phyloP scores from a whole-genome alignment of 2,113 vertebrate species.

The Aplodontia rufa region DNA sequence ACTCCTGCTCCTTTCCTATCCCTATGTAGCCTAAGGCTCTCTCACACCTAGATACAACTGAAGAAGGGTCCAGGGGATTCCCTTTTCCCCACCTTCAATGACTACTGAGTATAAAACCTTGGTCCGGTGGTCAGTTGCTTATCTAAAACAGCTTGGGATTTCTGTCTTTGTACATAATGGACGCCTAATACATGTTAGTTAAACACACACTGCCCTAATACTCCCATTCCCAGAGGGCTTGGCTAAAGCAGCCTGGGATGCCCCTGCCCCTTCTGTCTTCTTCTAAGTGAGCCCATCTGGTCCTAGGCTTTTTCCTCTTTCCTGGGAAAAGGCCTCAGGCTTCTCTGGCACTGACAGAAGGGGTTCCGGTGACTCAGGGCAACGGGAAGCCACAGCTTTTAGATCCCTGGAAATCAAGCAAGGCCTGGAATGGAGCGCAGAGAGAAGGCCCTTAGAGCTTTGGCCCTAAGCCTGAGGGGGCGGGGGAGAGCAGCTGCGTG shows the following conservation, averaged over 20 bases:
- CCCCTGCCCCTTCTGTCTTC: slow-evolving; percentile 59
- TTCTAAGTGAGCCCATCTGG: slow-evolving; percentile 69
- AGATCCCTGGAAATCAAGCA: slow-evolving; percentile 71
- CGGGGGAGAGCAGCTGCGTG: slow-evolving; percentile 38
- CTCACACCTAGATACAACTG: neutral
- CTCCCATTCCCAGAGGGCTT: slow-evolving; percentile 48
- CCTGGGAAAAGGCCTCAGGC: slow-evolving; percentile 74
- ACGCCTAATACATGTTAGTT: slow-evolving; percentile 45
- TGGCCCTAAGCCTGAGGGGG: slow-evolving; percentile 68
- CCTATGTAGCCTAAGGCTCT: neutral
- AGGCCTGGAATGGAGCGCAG: slow-evolving; percentile 56
- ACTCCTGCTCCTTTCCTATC: neutral
- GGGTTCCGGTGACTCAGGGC: slow-evolving; percentile 75
- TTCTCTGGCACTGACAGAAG: slow-evolving; percentile 69
- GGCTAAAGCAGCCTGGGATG: slow-evolving; percentile 48
- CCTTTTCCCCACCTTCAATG: neutral
- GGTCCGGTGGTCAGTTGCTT: neutral
- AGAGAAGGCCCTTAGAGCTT: slow-evolving; percentile 58
- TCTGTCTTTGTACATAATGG: slow-evolving; percentile 30
- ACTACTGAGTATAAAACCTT: neutral
- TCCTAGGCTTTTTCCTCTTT: slow-evolving; percentile 71
- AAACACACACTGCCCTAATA: slow-evolving; percentile 49
- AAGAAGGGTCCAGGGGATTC: neutral
- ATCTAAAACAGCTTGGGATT: slow-evolving; percentile 17
- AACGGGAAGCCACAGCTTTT: slow-evolving; percentile 69